phyloP scores from a whole-genome alignment of 2,797 vertebrate genomes.

The Diplodus puntazzo region DNA sequence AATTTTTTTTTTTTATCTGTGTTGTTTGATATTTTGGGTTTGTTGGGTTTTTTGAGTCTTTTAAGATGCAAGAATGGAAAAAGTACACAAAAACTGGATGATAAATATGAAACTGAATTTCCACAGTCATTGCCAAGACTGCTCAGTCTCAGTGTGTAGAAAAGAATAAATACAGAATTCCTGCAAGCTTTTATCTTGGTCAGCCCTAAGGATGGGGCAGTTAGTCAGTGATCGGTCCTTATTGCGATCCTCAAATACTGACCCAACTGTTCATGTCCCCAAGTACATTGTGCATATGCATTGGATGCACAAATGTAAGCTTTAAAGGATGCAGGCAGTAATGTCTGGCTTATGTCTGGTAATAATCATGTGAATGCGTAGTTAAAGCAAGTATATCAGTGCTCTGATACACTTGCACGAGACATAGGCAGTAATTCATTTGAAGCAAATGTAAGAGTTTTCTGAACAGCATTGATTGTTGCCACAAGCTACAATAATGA shows the following conservation, averaged over 20 bases:
- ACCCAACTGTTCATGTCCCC: no score
- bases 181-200: slow-evolving; percentile 7
- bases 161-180: not conserved
- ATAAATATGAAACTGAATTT: slow-evolving; percentile 29
- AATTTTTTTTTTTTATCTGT: not conserved
- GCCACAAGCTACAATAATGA: not conserved
- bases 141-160: not conserved
- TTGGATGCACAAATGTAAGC: not conserved
- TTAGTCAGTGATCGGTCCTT: no score
- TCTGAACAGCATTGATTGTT: not conserved
- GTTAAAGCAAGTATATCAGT: not conserved
- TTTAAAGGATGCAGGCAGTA: not conserved
- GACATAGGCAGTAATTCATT: not conserved
- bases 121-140: slow-evolving; percentile 12
- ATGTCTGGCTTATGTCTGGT: not conserved
- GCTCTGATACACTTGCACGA: no score
- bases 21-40: not conserved
- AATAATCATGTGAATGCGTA: not conserved
- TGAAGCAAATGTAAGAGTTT: not conserved
- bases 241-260: no score
- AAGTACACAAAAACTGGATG: slow-evolving; percentile 2
- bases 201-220: not conserved
- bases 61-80: not conserved
- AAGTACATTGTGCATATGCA: no score
- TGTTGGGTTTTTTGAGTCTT: not conserved